Evolutionary conservation across 2,888 invertebrate species (phyloP).

Genomic region (Hyposoter dolosus): DNA sequence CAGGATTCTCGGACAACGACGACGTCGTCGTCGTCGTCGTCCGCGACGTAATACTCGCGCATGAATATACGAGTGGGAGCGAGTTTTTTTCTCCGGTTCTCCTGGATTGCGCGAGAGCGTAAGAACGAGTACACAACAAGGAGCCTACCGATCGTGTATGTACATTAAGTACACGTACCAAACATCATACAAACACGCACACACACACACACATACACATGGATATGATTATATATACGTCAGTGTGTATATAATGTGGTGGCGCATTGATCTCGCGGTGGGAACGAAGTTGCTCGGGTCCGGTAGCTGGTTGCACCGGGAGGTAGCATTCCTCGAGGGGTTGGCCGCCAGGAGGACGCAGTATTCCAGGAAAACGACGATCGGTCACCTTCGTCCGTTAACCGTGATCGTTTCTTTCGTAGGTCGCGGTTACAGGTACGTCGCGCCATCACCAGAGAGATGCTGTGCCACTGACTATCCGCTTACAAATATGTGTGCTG

Average conservation of each 20-base stretch:
- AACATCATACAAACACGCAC: conserved; percentile 12
- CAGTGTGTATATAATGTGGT: not conserved
- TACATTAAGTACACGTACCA: conserved; percentile 31
- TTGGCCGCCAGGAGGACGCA: conserved; percentile 78
- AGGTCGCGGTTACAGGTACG: conserved; percentile 63
- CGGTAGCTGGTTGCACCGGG: conserved; percentile 70
- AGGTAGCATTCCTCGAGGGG: conserved; percentile 77
- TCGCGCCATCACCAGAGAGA: conserved; percentile 1
- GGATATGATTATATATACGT: conserved; percentile 24
- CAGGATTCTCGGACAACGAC: conserved; percentile 70
- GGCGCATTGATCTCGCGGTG: conserved; percentile 47
- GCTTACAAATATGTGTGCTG: not conserved
- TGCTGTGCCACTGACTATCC: conserved; percentile 4
- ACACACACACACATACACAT: conserved; percentile 13
- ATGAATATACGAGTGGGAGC: conserved; percentile 73
- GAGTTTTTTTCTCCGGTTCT: conserved; percentile 69
- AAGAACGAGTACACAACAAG: conserved; percentile 54
- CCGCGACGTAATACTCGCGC: conserved; percentile 71
- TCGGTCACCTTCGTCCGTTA: conserved; percentile 76
- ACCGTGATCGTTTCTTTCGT: conserved; percentile 74
- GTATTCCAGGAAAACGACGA: conserved; percentile 78
- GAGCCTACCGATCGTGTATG: conserved; percentile 53
- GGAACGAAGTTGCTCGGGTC: conserved; percentile 38
- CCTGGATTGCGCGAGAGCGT: conserved; percentile 62
- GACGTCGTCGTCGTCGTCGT: conserved; percentile 51